Conservation (phyloP, 2,888 invertebrate genomes). For the Cheilosia scutellata region DNA sequence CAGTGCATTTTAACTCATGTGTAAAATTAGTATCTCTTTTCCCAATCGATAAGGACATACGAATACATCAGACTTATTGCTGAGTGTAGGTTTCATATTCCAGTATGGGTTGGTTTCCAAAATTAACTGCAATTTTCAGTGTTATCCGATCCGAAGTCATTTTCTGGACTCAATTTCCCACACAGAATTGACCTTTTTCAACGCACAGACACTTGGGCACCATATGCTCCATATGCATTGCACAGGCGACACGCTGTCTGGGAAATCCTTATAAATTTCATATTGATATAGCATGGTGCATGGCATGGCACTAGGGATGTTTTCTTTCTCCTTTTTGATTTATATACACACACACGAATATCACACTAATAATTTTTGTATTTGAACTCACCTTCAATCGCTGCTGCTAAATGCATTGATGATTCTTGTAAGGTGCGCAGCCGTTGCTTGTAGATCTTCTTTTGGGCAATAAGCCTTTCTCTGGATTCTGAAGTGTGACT, state of each 20-base stretch:
- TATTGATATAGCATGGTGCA: background rate
- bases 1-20: conserved; percentile 30
- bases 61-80: conserved; percentile 16
- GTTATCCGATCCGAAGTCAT: conserved; percentile 62
- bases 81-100: conserved; percentile 40
- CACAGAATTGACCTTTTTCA: conserved; percentile 36
- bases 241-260: conserved; percentile 69
- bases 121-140: conserved; percentile 52
- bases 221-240: conserved; percentile 55
- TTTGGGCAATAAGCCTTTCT: conserved; percentile 85
- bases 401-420: conserved; percentile 81
- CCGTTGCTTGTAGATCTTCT: conserved; percentile 86
- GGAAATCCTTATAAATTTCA: conserved; percentile 25
- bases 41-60: conserved; percentile 18
- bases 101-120: conserved; percentile 41
- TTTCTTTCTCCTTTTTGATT: background rate
- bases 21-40: conserved; percentile 61
- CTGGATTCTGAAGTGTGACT: conserved; percentile 78
- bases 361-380: background rate
- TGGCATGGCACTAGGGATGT: background rate
- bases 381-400: conserved; percentile 82
- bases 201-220: conserved; percentile 24
- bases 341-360: background rate
- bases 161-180: conserved; percentile 25
- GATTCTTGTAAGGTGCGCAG: conserved; percentile 86